Evolutionary conservation across 2,113 vertebrate genomes (phyloP), one percentile per base, ranked within the genome.

Genomic region (Scortum barcoo): DNA sequence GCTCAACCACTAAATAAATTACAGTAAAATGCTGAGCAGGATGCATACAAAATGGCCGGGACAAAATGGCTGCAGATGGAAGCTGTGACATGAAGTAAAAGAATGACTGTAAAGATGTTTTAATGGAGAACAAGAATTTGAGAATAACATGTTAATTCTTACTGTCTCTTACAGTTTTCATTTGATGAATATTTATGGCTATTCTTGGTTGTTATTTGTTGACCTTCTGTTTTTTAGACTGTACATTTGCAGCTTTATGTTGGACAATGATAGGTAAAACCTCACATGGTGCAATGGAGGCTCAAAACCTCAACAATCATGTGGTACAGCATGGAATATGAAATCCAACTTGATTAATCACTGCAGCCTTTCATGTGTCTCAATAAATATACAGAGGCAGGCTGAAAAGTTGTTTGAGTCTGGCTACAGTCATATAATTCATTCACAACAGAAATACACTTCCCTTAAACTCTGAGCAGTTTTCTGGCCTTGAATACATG

Each of bases 261-360:
- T 57, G 1, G 56, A 56, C 6, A 36, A 44, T 48, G 36, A 73
- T 22, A 24, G 69, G 42, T 70, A 19, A 88, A 89, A 69, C 73
- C 48, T 81, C 71, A 74, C 77, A 81, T 66, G 77, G 63, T 7
- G 69, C 66, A 76, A 82, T 38, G 48, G 44, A 69, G 58, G 54
- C 72, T 77, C 46, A 51, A 80, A 83, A 90, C 83, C 86, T 86
- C 89, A 91, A 83, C 76, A 86, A 81, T 88, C 85, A 54, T 85
- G 89, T 56, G 83, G 77, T 85, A 42, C 33, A 53, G 60, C 2
- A 0, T 50, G 46, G 76, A 83, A 89, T 79, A 84, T 86, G 79
- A 88, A 90, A 88, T 89, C 79, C 84, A 83, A 84, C 70, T 75
- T 91, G 91, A 94, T 91, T 89, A 81, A 93, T 93, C 61, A 66